These are phyloP conservation scores for Xestia sexstrigata DNA, from an alignment of 2,888 invertebrate species.

Conservation along the genomic window DNA sequence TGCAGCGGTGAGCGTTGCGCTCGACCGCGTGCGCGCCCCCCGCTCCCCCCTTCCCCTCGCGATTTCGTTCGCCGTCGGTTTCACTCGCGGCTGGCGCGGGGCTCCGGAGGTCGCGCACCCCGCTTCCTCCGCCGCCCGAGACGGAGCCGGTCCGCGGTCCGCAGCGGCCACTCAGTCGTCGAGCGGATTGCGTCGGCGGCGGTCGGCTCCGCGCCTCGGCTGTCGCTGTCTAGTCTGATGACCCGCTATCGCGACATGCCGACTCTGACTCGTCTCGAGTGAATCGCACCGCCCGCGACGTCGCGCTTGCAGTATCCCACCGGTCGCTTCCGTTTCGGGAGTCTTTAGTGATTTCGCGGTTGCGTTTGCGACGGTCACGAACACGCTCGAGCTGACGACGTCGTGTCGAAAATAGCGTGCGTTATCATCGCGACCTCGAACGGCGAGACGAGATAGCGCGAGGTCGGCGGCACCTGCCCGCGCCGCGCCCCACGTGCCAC, in stretches of 20 bases:
- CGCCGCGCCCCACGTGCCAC: constrained; percentile 84
- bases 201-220: constrained; percentile 75
- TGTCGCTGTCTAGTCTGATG: constrained; percentile 67
- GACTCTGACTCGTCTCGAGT: constrained; percentile 71
- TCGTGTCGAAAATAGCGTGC: constrained; percentile 86
- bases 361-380: constrained; percentile 86
- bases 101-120: constrained; percentile 86
- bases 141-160: constrained; percentile 75
- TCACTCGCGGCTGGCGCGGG: constrained; percentile 83
- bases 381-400: constrained; percentile 78
- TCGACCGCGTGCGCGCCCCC: constrained; percentile 86
- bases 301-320: constrained; percentile 65
- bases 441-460: constrained; percentile 88
- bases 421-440: constrained; percentile 89
- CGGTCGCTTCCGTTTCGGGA: constrained; percentile 80
- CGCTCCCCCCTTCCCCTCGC: constrained; percentile 79
- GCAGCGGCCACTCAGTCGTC: constrained; percentile 84
- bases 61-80: constrained; percentile 82
- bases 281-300: constrained; percentile 69
- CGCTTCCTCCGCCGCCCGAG: constrained; percentile 81
- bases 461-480: constrained; percentile 88
- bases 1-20: constrained; percentile 87
- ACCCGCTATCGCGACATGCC: constrained; percentile 67
- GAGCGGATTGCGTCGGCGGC: constrained; percentile 87
- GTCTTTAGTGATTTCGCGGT: constrained; percentile 79